Evolutionary conservation across 2,113 vertebrate genomes (phyloP), one percentile per base, ranked within the genome.

Genomic region (Tragelaphus imberbis): DNA sequence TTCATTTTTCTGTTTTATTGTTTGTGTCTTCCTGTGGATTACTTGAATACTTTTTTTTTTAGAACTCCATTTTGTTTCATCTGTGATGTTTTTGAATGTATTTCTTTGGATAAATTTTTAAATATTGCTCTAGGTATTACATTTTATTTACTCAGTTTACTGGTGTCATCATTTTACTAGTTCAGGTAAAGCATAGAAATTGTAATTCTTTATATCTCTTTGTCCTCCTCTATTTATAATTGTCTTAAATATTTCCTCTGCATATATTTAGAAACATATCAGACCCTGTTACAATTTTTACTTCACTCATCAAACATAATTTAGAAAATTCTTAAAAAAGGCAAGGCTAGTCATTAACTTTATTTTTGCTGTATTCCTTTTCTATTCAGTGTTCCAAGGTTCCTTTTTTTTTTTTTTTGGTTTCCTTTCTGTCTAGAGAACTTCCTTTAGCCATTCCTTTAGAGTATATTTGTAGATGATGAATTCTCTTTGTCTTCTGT

Each of bases 271-370:
- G 77, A 97, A 88, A 58, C 40, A 44, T 59, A 93, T 40, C 27
- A 96, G 63, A 55, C 53, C 47, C 3, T 81, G 33, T 88, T 84
- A 56, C 9, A 95, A 53, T 96, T 82, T 91, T 95, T 77, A 65
- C n/a, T 93, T 93, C n/a, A 84, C 40, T 44, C 79, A 92, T 94
- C 25, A 92, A 90, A 94, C 80, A 40, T 90, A 89, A 88, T 84
- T 91, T n/a, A 82, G 51, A 55, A 82, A 82, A n/a, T n/a, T 82
- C 80, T 82, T 55, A 25, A 55, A 82, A 82, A 82, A 55, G 19
- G 49, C 49, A 82, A 82, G 33, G 17, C 11, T 55, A n/a, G 51
- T 82, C 30, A n/a, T 82, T 82, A 55, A 55, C 51, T 7, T 6
- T 82, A 23, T 82, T 82, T 82, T 55, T 53, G 10, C 11, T n/a